Evolutionary conservation across 2,888 invertebrate genomes (phyloP).

Genomic region (Drosophila borborema): DNA sequence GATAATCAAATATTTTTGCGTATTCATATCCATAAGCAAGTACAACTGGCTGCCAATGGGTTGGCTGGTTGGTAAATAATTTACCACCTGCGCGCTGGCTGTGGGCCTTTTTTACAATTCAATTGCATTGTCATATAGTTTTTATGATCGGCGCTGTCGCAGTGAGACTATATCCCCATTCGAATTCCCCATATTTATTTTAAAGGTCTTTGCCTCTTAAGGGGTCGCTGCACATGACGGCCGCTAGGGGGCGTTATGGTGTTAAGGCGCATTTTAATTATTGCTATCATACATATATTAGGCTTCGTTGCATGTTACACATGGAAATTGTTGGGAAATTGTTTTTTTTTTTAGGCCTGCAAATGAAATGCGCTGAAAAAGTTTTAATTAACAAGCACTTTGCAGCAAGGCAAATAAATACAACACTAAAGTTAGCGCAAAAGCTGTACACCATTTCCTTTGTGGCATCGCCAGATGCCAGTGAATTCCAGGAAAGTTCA

Average conservation of each 20-base stretch:
- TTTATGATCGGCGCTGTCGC: constrained; percentile 24
- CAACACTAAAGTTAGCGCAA: constrained; percentile 13
- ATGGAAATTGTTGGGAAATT: constrained; percentile 36
- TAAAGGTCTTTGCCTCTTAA: constrained; percentile 45
- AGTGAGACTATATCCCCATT: constrained; percentile 3
- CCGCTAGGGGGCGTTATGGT: constrained; percentile 38
- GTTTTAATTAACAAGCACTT: constrained; percentile 56
- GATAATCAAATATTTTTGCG: constrained; percentile 60
- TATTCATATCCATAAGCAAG: constrained; percentile 33
- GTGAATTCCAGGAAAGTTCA: constrained; percentile 77
- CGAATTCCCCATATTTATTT: neutral
- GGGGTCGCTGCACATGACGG: constrained; percentile 27
- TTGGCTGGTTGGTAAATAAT: constrained; percentile 23
- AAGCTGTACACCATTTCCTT: constrained; percentile 32
- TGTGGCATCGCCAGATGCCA: constrained; percentile 44
- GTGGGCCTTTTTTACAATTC: constrained; percentile 44
- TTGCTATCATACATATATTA: neutral
- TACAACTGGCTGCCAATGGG: constrained; percentile 34
- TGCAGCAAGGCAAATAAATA: constrained; percentile 29
- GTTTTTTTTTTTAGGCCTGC: constrained; percentile 6
- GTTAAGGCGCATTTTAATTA: constrained; percentile 29
- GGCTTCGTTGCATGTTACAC: constrained; percentile 29
- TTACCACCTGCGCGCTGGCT: constrained; percentile 16
- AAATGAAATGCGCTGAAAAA: constrained; percentile 36
- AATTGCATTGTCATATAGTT: constrained; percentile 52